Conservation (phyloP, 2,113 vertebrate species). For the Oreochromis aureus region DNA sequence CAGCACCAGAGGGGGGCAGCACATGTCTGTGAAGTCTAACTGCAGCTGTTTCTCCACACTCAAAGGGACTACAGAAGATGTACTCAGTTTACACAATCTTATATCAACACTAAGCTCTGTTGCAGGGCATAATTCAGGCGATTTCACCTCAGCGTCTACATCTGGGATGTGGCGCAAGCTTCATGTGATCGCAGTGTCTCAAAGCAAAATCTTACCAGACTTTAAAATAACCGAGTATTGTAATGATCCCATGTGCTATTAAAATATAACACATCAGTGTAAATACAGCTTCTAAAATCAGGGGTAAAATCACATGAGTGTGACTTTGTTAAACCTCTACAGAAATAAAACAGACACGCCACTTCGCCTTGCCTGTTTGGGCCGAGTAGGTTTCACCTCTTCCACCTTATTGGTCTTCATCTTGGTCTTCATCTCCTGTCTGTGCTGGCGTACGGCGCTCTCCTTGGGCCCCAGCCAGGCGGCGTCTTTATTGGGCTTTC, state of each 20-base stretch:
- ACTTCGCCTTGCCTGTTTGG: slow-evolving; percentile 60
- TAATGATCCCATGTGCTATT: background rate
- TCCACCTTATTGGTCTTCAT: slow-evolving; percentile 76
- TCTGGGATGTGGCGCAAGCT: background rate
- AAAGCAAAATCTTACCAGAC: background rate
- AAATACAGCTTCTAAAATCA: background rate
- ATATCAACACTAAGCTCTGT: background rate
- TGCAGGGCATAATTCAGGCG: background rate
- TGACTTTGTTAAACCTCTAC: background rate
- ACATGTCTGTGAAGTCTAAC: background rate
- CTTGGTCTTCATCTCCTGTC: slow-evolving; percentile 69
- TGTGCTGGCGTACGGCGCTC: slow-evolving; percentile 68
- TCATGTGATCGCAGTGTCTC: background rate
- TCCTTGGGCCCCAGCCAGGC: slow-evolving; percentile 68
- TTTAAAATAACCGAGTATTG: background rate
- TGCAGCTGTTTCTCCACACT: background rate
- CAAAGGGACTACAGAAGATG: background rate
- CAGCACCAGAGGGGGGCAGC: slow-evolving; percentile 28
- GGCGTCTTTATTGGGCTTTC: slow-evolving; percentile 63
- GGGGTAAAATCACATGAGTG: background rate
- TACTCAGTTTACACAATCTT: background rate
- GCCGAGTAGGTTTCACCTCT: slow-evolving; percentile 58
- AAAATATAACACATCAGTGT: background rate
- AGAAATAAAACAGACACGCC: background rate
- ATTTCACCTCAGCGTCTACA: background rate